phyloP scores from a whole-genome alignment of 2,113 vertebrate species.

The Pedetes capensis region DNA sequence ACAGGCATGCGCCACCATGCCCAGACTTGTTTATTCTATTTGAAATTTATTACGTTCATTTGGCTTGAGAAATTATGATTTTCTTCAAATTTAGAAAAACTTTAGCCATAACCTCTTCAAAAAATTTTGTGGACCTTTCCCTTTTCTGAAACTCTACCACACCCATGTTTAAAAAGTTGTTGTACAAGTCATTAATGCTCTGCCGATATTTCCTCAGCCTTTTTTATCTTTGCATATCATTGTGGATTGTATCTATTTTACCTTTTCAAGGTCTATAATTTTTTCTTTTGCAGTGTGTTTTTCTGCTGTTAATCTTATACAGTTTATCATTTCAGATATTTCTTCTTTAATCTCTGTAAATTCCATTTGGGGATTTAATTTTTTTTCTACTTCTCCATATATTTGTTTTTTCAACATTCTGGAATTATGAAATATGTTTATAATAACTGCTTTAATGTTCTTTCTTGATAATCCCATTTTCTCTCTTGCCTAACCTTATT shows the following conservation, averaged over 20 bases:
- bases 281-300: background rate
- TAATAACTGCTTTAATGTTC: background rate
- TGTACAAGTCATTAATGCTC: background rate
- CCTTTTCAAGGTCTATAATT: background rate
- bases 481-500: background rate
- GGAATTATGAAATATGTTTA: too few relatives aligned
- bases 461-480: background rate
- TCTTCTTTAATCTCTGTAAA: background rate
- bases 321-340: background rate
- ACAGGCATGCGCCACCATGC: too few relatives aligned
- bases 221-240: background rate
- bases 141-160: background rate
- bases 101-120: background rate
- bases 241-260: background rate
- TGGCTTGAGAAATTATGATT: background rate
- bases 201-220: background rate
- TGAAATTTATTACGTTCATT: background rate
- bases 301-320: background rate
- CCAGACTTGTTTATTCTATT: background rate
- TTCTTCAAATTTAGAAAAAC: background rate
- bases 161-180: fast-evolving
- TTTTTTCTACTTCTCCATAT: background rate
- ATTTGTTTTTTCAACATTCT: background rate
- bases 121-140: fast-evolving
- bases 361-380: background rate